Evolutionary conservation across 1,140 invertebrate species (phyloP).

Genomic region (Ctenoplectra terminalis): DNA sequence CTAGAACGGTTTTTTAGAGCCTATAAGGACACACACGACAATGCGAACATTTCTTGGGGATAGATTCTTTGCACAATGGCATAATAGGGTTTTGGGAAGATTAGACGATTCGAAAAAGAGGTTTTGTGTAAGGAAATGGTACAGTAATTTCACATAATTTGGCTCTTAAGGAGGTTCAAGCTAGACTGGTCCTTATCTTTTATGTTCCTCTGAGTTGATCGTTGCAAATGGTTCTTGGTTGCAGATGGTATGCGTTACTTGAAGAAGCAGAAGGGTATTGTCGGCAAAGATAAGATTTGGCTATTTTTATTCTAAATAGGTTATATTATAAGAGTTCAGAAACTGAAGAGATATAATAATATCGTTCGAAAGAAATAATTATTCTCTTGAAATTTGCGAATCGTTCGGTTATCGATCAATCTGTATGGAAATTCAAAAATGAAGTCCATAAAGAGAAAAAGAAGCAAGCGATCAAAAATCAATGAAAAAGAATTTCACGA

Average conservation of each 20-base stretch:
- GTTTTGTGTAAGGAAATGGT: background rate
- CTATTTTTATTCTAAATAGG: too few relatives aligned
- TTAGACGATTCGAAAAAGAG: background rate
- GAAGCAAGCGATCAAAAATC: too few relatives aligned
- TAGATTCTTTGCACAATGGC: background rate
- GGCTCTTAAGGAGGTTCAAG: background rate
- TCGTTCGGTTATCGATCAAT: too few relatives aligned
- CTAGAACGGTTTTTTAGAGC: slow-evolving; percentile 5
- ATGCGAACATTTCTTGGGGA: background rate
- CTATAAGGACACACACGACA: background rate
- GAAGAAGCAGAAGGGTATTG: background rate
- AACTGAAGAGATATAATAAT: too few relatives aligned
- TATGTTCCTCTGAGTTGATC: too few relatives aligned
- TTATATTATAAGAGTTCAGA: too few relatives aligned
- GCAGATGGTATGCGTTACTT: background rate
- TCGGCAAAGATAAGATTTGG: background rate
- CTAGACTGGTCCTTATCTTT: background rate
- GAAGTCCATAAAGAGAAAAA: too few relatives aligned
- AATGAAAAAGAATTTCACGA: background rate
- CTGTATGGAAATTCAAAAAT: too few relatives aligned
- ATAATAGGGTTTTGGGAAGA: background rate
- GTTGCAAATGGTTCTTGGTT: too few relatives aligned
- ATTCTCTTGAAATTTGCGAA: too few relatives aligned
- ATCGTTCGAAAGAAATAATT: too few relatives aligned
- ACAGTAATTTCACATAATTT: slow-evolving; percentile 3